These are phyloP conservation scores for Ligdia adustata DNA, from an alignment of 2,888 invertebrate species.

Conservation along the genomic window DNA sequence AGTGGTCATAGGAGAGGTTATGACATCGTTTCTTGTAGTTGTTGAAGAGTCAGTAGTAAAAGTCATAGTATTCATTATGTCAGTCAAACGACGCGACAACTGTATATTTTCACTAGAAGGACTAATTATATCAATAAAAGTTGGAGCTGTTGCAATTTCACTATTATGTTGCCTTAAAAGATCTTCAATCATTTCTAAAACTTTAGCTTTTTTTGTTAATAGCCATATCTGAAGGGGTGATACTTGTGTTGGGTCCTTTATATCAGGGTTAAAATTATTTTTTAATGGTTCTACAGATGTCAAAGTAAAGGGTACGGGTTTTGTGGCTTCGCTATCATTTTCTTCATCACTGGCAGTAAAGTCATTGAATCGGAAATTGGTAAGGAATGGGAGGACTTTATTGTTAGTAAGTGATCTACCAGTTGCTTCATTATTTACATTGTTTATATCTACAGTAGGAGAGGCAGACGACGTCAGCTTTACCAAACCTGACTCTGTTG, in stretches of 20 bases:
- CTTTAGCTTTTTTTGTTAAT: conserved; percentile 76
- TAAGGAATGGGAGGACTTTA: conserved; percentile 60
- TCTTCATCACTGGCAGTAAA: conserved; percentile 45
- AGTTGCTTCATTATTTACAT: conserved; percentile 41
- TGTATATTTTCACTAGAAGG: conserved; percentile 53
- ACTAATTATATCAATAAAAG: conserved; percentile 58
- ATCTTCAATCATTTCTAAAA: conserved; percentile 79
- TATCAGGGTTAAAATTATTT: conserved; percentile 45
- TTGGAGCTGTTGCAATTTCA: conserved; percentile 65
- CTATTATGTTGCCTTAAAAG: conserved; percentile 73
- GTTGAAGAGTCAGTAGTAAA: conserved; percentile 52
- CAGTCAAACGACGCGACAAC: conserved; percentile 65
- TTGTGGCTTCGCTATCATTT: conserved; percentile 32
- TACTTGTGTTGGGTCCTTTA: conserved; percentile 59
- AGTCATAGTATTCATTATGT: conserved; percentile 70
- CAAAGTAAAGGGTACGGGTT: conserved; percentile 37
- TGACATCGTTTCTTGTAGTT: conserved; percentile 41
- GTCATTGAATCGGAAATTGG: conserved; percentile 61
- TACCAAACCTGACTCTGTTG: conserved; percentile 26
- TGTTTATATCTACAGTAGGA: conserved; percentile 43
- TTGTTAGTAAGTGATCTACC: conserved; percentile 50
- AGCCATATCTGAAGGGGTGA: conserved; percentile 72
- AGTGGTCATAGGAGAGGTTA: conserved; percentile 38
- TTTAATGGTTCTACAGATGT: conserved; percentile 38
- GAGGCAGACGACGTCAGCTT: conserved; percentile 49